Base-by-base conservation (phyloP, 2,888 invertebrate species). In the Anticlea derivata region DNA sequence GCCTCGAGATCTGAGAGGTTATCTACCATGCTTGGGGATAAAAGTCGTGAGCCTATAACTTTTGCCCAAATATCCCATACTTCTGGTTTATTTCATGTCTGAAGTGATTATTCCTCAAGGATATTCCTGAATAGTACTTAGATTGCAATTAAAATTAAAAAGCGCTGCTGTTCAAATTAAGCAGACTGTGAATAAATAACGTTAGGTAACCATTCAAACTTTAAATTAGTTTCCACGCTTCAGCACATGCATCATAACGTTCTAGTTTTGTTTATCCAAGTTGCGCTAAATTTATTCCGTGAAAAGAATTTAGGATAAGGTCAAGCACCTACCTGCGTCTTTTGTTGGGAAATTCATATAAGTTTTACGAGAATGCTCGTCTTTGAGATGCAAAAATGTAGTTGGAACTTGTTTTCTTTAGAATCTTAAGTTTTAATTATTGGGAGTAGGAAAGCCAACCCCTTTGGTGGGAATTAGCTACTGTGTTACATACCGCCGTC, bases 151-250 rank as follows among this genome's bases (percentile, higher is more conserved):
- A n/a, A 17, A 4, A 4, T 17, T 4, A 3, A 2, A 17, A 17
- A 17, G 17, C 17, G 4, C 2, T 4, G 4, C 17, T 17, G 17
- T 3, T 31, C 20, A 48, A 40, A 26, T 17, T 44, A 50, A 29
- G 30, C 20, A 50, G 41, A 47, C 44, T 53, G 68, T 58, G 64
- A 70, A 72, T 72, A 75, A 73, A 72, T 67, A 71, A 69, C 60
- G 54, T 49, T 64, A 30, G 34, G 30, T 30, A 34, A 63, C 60
- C 70, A 70, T 74, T 70, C 60, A 68, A 78, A 78, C 70, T 80
- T 78, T 77, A 78, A 78, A 80, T 81, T 75, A 77, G 74, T 75
- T 79, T 61, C 56, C 61, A 72, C 68, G 63, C 72, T 69, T 50
- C 54, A 51, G 56, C 66, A 65, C 70, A 75, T 75, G 69, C 73